Percentiles rank a stretch among this genome's conserved stretches.
Conservation (phyloP, 2,113 vertebrate genomes). For the Epinephelus fuscoguttatus region DNA sequence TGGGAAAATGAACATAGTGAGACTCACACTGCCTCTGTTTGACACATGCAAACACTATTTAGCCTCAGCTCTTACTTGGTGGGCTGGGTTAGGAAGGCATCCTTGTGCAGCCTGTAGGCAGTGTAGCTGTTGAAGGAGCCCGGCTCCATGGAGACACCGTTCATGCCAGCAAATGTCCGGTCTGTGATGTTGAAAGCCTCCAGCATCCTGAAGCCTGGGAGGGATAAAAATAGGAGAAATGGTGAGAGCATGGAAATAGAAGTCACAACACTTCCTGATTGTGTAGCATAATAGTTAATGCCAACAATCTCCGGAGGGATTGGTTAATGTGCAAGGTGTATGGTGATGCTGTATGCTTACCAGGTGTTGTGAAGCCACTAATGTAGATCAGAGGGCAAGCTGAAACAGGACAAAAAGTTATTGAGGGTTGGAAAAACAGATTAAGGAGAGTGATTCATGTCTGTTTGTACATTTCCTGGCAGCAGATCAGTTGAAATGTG, state of each 20-base stretch:
- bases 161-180: constrained; percentile 91
- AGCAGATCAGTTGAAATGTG: constrained; percentile 10
- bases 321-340: constrained; percentile 6
- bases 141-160: constrained; percentile 94
- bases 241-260: constrained; percentile 2
- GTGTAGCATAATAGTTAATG: not conserved
- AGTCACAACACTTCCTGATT: not conserved
- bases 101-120: constrained; percentile 94
- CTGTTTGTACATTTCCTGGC: constrained; percentile 23
- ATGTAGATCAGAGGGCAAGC: constrained; percentile 98
- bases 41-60: constrained; percentile 19
- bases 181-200: constrained; percentile 98
- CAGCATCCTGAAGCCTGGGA: constrained; percentile 96
- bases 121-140: constrained; percentile 96
- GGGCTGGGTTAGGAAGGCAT: constrained; percentile 93
- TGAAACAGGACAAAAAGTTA: constrained; percentile 78
- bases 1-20: constrained; percentile 27
- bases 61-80: constrained; percentile 87
- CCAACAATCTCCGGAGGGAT: constrained; percentile 19
- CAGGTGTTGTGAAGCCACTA: constrained; percentile 97
- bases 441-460: constrained; percentile 27
- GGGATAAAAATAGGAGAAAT: constrained; percentile 9
- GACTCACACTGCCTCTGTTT: constrained; percentile 23
- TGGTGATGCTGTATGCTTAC: constrained; percentile 80
- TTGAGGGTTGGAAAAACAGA: constrained; percentile 48